Evolutionary conservation across 2,888 invertebrate genomes (phyloP).

Genomic region (Allolobophora icterica): DNA sequence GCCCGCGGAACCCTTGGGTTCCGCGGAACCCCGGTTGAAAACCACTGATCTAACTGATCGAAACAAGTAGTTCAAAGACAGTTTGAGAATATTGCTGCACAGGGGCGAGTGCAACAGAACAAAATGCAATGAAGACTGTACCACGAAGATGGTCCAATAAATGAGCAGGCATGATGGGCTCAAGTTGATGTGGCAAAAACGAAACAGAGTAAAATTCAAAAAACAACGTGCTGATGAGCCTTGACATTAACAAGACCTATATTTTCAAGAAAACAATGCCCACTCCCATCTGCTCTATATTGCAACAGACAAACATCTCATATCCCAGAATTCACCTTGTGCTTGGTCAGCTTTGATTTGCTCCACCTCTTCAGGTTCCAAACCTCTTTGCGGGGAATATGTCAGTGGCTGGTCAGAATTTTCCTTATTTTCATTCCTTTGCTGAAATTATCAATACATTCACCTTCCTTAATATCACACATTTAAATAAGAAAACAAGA

Average conservation of each 20-base stretch:
- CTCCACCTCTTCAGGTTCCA: background rate
- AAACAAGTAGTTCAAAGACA: too few relatives aligned
- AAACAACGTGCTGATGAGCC: background rate
- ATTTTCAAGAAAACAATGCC: background rate
- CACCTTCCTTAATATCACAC: background rate
- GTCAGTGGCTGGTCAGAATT: background rate
- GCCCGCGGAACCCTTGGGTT: too few relatives aligned
- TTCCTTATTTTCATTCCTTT: background rate
- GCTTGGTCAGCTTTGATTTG: background rate
- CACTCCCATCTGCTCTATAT: background rate
- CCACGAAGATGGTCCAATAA: too few relatives aligned
- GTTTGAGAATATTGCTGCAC: too few relatives aligned
- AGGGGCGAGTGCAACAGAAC: too few relatives aligned
- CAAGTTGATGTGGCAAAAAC: too few relatives aligned
- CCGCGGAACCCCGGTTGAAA: too few relatives aligned
- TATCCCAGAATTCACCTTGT: background rate
- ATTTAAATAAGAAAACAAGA: slow-evolving; percentile 6
- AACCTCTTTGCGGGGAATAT: background rate
- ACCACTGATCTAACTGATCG: too few relatives aligned
- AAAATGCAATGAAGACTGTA: too few relatives aligned
- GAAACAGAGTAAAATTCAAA: background rate
- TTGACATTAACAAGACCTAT: background rate
- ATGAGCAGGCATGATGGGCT: too few relatives aligned
- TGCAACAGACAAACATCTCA: background rate
- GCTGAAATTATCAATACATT: background rate